Evolutionary conservation across 1,140 invertebrate species (phyloP), one percentile per base, ranked within the genome.

Genomic region (Drosophila jambulina): DNA sequence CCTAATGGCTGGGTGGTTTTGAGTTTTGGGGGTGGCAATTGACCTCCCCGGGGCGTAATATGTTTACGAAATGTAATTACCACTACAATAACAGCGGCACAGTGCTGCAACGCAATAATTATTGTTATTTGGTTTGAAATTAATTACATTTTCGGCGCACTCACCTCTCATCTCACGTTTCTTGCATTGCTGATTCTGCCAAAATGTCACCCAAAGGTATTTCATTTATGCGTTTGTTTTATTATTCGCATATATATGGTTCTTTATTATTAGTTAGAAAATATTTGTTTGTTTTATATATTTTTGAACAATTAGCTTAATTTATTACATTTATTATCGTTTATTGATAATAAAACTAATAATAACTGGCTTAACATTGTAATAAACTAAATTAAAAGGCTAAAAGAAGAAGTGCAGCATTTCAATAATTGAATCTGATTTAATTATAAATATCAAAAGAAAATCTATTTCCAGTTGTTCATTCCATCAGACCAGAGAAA

Each of bases 51-150:
- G 61, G 68, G 84, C 63, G 60, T 59, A 72, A 79, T 87, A 69
- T 72, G 75, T 79, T 82, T 78, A 63, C 74, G 60, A 80, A 80
- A 74, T 69, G 76, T 82, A 86, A 86, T 86, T 83, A 83, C 75
- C 74, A 62, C 40, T 79, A 86, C 80, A 86, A 70, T 51, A 63
- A 76, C 63, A 64, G 36, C 15, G 32, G 49, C 69, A 60, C 34
- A 17, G n/a, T 12, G 53, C 21, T 51, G 45, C 61, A 53, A 48
- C 25, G 58, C 38, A 64, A 78, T 77, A 86, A 87, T 87, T 80
- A 80, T 86, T 82, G 60, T 77, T 77, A 57, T 87, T 77, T 70
- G 77, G 49, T n/a, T 46, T 38, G 49, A 61, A 85, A 86, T 87
- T 82, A 82, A 86, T 86, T 87, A 67, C 83, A 82, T 80, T 82